Base-by-base conservation (phyloP, 2,888 invertebrate species). In the Encarsia formosa region DNA sequence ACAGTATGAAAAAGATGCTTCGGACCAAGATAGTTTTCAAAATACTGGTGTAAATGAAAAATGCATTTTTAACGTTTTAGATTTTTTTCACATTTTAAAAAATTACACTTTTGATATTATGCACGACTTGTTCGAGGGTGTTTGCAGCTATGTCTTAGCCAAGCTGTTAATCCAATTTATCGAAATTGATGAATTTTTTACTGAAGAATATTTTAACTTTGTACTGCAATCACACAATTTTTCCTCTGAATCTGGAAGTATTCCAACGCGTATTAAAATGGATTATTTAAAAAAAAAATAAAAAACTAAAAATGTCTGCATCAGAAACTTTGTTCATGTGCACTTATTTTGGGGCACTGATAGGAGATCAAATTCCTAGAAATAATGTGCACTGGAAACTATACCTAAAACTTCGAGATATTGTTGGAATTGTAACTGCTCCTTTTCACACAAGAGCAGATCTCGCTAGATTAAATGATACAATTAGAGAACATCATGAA, bases 221-320 rank as follows among this genome's bases (percentile, higher is more conserved):
- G 11, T 11, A 8, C 8, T 48, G 8, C 5, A 13, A 18, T 24
- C 23, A 4, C 23, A 34, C 1, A 11, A 41, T 19, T 32, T 34
- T 20, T 18, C 5, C 24, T 41, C 34, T 34, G 34, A 48, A 41
- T 22, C 34, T 9, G 9, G 19, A 2, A 41, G 35, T 35, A n/a
- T 48, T 11, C 48, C 41, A 4, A 32, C 16, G 5, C 8, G 11
- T 15, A 34, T 48, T 8, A 15, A 8, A 9, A 5, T 15, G 6
- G 35, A 48, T 9, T 48, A 48, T 11, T 8, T 41, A 15, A 41
- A 34, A 24, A n/a, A 48, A 32, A 23, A 41, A 41, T 35, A 18
- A 23, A 16, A 18, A 5, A 4, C 24, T 48, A 19, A 48, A 48
- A 41, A 48, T 48, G 48, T 41, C 34, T 18, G 40, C 48, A 1